Base-by-base conservation (phyloP, 2,888 invertebrate species). In the Chaetoderma sp. region DNA sequence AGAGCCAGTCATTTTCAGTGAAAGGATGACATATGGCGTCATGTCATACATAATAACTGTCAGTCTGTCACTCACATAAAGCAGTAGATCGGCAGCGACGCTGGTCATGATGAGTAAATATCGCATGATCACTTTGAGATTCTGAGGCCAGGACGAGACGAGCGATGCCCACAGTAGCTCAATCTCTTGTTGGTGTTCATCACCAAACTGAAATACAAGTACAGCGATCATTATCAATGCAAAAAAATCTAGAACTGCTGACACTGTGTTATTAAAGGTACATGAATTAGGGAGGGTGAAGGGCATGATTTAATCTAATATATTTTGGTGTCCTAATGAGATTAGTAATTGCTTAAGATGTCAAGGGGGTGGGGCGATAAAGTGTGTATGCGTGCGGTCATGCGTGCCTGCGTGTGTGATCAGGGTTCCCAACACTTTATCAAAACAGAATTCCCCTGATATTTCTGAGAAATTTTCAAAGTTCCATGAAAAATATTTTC, bases 121-220 rank as follows among this genome's bases (percentile, higher is more conserved):
- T 25, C 98, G 91, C 71, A 98, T 92, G 80, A 99, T 96, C 60
- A 98, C 95, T 88, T 95, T 94, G 73, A 99, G 90, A 88, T 99
- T 99, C 86, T 96, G 95, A 0, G 97, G 95, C 94, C 98, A 98
- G 80, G 81, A 95, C 44, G 94, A 92, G 80, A 97, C 97, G 67
- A 99, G 88, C 0, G 95, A 96, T 39, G 95, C 93, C 99, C 99
- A 99, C 39, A 98, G 89, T 83, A 95, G 94, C 86, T 98, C 98
- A 57, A 97, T 93, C 87, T 98, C 98, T 80, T 94, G 93, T 0
- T 96, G 93, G 88, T 98, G 97, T 77, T 94, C 93, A 87, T 97
- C 96, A 6, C 96, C 95, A 88, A 96, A 96, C 94, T 96, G 87
- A 13, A 81, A 69, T 63, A 65, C n/a, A n/a, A n/a, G n/a, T n/a